Conservation (phyloP, 2,888 invertebrate species). For the Dyspetes luteomarginatus region DNA sequence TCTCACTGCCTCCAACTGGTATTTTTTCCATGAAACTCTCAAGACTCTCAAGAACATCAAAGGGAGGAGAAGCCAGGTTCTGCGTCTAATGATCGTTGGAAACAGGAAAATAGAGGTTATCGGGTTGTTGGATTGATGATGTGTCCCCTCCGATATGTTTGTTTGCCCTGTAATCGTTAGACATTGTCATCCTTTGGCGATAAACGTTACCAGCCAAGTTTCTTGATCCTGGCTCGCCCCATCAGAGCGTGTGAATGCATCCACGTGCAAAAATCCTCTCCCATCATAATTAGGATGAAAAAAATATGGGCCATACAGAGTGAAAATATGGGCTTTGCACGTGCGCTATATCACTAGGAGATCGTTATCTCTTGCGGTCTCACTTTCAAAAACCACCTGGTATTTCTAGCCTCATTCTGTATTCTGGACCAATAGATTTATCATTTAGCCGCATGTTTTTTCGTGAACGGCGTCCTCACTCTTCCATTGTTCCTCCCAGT, state of each 20-base stretch:
- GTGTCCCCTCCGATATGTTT: not conserved
- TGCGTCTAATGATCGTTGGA: conserved; percentile 29
- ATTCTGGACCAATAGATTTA: conserved; percentile 39
- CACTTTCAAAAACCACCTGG: conserved; percentile 12
- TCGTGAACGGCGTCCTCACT: conserved; percentile 2
- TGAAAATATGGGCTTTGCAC: conserved; percentile 7
- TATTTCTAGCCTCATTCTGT: not conserved
- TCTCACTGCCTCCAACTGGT: not conserved
- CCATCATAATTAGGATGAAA: conserved; percentile 32
- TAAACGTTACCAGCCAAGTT: conserved; percentile 3
- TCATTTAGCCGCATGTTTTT: conserved; percentile 45
- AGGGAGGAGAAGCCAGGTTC: not conserved
- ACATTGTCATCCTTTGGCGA: conserved; percentile 22
- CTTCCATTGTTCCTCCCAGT: not conserved
- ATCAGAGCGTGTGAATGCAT: conserved; percentile 10
- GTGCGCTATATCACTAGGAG: conserved; percentile 2
- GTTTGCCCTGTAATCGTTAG: conserved; percentile 23
- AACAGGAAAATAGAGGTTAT: conserved; percentile 31
- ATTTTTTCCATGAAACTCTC: conserved; percentile 3
- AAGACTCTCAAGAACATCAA: not conserved
- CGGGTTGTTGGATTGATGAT: conserved; percentile 34
- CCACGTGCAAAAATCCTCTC: conserved; percentile 17
- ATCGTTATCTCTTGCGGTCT: conserved; percentile 45
- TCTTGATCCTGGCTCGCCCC: not conserved
- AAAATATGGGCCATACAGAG: conserved; percentile 8